Evolutionary conservation across 1,140 invertebrate genomes (phyloP), one percentile per base, ranked within the genome.

Genomic region (Neuroterus valhalla): DNA sequence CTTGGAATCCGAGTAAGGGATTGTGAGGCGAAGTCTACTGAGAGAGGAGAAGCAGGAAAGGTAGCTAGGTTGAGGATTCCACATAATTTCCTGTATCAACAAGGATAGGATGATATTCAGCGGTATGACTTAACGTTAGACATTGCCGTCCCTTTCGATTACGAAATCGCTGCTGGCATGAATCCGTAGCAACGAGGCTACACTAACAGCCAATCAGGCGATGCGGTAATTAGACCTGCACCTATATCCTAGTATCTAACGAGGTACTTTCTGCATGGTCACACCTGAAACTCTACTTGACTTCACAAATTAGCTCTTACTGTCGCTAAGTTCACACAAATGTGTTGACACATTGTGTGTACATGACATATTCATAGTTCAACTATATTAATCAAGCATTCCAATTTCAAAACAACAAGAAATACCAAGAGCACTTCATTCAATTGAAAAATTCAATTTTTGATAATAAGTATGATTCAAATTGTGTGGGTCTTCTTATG

Each of bases 191-290:
- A 77, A 77, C 81, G 52, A 80, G 71, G 66, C 70, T 38, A 31
- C 46, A 23, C 62, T 68, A 71, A 77, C 76, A 26, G 72, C 66
- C 77, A 80, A 82, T 85, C 83, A 79, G 80, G 70, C 68, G 72
- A 74, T 83, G 74, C 67, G 74, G 74, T 86, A 86, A 86, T 86
- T 86, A 86, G 76, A 75, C 48, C 74, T 38, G 68, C 68, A 76
- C 66, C 48, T 66, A 23, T 70, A 70, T 38, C 31, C 70, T 46
- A 42, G 67, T 69, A 44, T 78, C 74, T 85, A 83, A 86, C 76
- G 81, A 82, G 78, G 55, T 83, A 77, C 74, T 82, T 80, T 77
- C 66, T 78, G 74, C 72, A 70, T 73, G 74, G 23, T 55, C 73
- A 38, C 31, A 38, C 31, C 31, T 38, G 5, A 8, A 10, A 5